phyloP scores from a whole-genome alignment of 2,888 invertebrate species.

The Choreutis nemorana region DNA sequence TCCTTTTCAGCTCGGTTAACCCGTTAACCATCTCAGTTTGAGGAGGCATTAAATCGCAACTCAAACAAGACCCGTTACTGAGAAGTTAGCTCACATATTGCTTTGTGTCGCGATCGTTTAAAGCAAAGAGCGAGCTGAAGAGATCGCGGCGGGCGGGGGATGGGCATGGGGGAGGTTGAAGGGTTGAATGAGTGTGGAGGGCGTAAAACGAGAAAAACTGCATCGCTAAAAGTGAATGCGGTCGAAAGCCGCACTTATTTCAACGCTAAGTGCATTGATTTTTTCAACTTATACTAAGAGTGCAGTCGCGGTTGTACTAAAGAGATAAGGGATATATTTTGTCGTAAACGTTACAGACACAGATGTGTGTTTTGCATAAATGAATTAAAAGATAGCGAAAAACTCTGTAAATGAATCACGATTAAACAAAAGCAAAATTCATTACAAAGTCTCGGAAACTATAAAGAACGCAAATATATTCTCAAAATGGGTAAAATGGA shows the following conservation, averaged over 20 bases:
- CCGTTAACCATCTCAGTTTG: constrained; percentile 66
- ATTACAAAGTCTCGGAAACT: too few species aligned
- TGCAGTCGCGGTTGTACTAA: constrained; percentile 14
- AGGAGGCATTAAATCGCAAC: constrained; percentile 67
- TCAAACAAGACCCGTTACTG: constrained; percentile 65
- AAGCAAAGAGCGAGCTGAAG: constrained; percentile 47
- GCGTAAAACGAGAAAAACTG: constrained; percentile 65
- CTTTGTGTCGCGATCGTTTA: constrained; percentile 64
- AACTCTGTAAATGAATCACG: too few species aligned
- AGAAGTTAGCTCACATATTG: constrained; percentile 66
- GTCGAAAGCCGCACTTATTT: constrained; percentile 65
- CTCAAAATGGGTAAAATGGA: too few species aligned
- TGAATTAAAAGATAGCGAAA: too few species aligned
- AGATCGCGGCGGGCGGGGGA: constrained; percentile 46
- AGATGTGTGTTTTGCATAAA: constrained; percentile 1
- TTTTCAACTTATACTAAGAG: constrained; percentile 58
- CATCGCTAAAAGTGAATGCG: constrained; percentile 67
- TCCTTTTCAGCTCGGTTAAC: constrained; percentile 60
- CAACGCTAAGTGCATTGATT: constrained; percentile 64
- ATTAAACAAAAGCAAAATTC: constrained; percentile 4
- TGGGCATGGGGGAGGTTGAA: constrained; percentile 38
- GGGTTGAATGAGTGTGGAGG: constrained; percentile 57
- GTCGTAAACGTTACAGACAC: too few species aligned
- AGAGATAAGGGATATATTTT: constrained; percentile 1
- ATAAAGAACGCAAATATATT: too few species aligned